phyloP scores from a whole-genome alignment of 1,140 invertebrate species.

The Papilio xuthus region DNA sequence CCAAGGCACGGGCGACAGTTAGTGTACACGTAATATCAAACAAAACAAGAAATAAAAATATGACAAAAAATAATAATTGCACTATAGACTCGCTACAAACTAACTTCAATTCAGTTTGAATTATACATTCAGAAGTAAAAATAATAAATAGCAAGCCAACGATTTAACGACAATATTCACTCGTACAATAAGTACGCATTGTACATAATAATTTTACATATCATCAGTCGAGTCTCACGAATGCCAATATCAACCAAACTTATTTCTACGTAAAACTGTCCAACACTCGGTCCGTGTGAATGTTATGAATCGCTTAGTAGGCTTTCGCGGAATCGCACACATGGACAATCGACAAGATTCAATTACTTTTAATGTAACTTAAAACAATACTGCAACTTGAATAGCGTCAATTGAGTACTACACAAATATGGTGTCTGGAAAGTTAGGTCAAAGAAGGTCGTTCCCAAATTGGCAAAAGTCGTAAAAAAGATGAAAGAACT shows the following conservation, averaged over 20 bases:
- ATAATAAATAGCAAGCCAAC: neutral
- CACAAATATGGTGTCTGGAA: neutral
- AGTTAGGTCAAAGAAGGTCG: no score
- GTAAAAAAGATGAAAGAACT: no score
- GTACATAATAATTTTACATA: slow-evolving; percentile 2
- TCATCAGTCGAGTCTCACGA: neutral
- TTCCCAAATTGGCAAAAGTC: no score
- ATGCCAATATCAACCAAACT: slow-evolving; percentile 3
- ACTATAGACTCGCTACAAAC: no score
- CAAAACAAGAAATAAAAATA: no score
- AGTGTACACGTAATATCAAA: no score
- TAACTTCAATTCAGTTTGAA: no score
- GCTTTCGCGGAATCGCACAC: slow-evolving; percentile 36
- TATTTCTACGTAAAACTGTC: slow-evolving; percentile 46
- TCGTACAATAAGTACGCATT: neutral
- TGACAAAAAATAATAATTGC: no score
- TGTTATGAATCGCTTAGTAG: slow-evolving; percentile 60
- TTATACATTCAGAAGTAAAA: slow-evolving; percentile 8
- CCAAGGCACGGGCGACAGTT: no score
- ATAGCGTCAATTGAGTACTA: neutral
- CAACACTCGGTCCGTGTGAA: slow-evolving; percentile 47
- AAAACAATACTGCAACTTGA: neutral
- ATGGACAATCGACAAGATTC: neutral
- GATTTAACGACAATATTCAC: slow-evolving; percentile 18
- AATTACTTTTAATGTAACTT: slow-evolving; percentile 4